Base-by-base conservation (phyloP, 2,888 invertebrate genomes). In the Adelphocoris suturalis region DNA sequence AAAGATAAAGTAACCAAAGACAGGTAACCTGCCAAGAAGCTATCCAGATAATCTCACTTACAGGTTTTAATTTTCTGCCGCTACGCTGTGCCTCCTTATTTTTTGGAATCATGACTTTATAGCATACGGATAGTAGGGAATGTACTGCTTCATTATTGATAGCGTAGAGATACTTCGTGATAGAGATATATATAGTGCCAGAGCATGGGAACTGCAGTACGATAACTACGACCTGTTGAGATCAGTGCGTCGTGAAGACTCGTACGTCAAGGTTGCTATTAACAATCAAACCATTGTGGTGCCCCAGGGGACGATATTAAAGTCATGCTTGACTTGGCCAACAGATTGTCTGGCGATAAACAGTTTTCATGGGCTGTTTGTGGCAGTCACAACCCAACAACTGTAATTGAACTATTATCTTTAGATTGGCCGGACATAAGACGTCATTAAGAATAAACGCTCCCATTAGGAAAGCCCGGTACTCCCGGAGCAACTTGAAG, bases 381-480 rank as follows among this genome's bases (percentile, higher is more conserved):
- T 48, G 80, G 80, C 48, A 19, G 80, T 80, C 80, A 80, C 48
- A 5, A 48, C 80, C 48, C 80, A 80, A 75, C n/a, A 80, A 28
- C n/a, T 80, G 80, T 80, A 80, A 80, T 80, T 80, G 80, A 80
- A 80, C 80, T 48, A 80, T 80, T 80, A 48, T 80, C 80, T 48
- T n/a, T 47, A 46, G 80, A 80, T 47, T 37, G 46, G 37, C 68
- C 68, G 68, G 68, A 68, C 68, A 23, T 68, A 68, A 68, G 11
- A 68, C 23, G 68, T 68, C 23, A 68, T 68, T 23, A 68, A 68
- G 68, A 68, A 68, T 27, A 52, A 68, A 68, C 23, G 68, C 68
- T 68, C 23, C 68, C 5, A 68, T 68, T 68, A 68, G 23, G 61
- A 19, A 1, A n/a, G 9, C n/a, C n/a, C 3, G 61, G 9, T 61